A percentile compares a stretch with the other conserved stretches of the same genome.
These are phyloP conservation scores for Yponomeuta malinellus DNA, from an alignment of 2,888 invertebrate genomes.

Conservation along the genomic window DNA sequence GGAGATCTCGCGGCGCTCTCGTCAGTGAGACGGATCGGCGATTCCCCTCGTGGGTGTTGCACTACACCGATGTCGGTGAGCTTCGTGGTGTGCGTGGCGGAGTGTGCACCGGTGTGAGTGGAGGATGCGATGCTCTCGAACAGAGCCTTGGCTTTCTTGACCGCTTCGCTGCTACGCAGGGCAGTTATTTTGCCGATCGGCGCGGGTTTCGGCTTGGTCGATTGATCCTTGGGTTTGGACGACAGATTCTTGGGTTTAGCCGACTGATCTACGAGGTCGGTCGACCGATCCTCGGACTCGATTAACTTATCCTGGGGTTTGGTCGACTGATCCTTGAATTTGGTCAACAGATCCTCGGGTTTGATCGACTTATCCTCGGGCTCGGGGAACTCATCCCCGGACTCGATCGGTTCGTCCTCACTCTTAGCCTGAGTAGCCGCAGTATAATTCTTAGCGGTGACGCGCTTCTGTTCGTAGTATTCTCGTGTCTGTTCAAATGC, in stretches of 20 bases:
- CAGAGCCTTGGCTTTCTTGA: constrained; percentile 81
- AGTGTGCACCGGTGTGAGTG: constrained; percentile 44
- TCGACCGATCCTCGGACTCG: constrained; percentile 11
- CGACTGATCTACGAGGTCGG: not conserved
- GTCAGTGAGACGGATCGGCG: too few species aligned
- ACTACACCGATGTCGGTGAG: constrained; percentile 65
- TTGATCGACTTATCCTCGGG: too few species aligned
- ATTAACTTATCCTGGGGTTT: too few species aligned
- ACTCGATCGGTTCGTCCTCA: too few species aligned
- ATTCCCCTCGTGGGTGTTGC: too few species aligned
- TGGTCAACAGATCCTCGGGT: too few species aligned
- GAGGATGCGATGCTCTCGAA: constrained; percentile 79
- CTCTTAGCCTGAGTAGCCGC: constrained; percentile 32
- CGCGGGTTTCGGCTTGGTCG: constrained; percentile 29
- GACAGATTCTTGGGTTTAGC: too few species aligned
- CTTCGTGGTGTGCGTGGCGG: constrained; percentile 38
- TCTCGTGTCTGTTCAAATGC: constrained; percentile 26
- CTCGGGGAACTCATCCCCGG: too few species aligned
- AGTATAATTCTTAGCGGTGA: constrained; percentile 38
- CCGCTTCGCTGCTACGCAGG: constrained; percentile 78
- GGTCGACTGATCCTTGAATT: too few species aligned
- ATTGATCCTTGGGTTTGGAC: too few species aligned
- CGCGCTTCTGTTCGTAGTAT: constrained; percentile 29
- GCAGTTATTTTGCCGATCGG: constrained; percentile 56
- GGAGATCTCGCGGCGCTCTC: too few species aligned